Conservation (phyloP, 2,113 vertebrate genomes). For the Acrocephalus kingi region DNA sequence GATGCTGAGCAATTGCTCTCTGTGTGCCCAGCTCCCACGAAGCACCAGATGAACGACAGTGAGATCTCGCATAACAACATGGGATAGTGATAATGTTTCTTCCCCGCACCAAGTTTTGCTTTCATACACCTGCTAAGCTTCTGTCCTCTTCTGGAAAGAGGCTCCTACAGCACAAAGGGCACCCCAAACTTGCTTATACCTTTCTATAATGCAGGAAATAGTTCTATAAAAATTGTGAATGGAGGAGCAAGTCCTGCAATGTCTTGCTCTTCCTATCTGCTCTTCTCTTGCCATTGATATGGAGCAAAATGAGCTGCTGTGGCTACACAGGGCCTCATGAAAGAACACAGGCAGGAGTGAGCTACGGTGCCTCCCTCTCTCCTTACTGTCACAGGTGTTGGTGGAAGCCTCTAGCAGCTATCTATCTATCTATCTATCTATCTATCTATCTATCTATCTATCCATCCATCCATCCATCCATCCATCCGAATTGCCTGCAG, state of each 20-base stretch:
- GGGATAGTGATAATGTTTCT: neutral
- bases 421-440: neutral
- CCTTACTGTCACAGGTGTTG: neutral
- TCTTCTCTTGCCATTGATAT: neutral
- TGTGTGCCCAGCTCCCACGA: neutral
- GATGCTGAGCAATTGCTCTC: neutral
- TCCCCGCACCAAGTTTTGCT: neutral
- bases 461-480: neutral
- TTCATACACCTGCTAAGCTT: neutral
- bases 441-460: neutral
- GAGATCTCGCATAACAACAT: neutral
- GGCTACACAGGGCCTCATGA: neutral
- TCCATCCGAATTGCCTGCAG: accelerated
- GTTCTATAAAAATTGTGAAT: neutral
- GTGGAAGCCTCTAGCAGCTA: neutral
- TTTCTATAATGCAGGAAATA: neutral
- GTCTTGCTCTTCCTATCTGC: neutral
- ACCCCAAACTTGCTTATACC: neutral
- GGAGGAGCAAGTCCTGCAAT: neutral
- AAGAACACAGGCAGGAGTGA: neutral
- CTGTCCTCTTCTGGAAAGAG: neutral
- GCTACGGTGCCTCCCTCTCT: neutral
- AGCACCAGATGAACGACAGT: neutral
- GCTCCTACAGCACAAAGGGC: neutral
- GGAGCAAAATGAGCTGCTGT: neutral